Conservation (phyloP, 2,888 invertebrate species). For the Hecatera dysodea region DNA sequence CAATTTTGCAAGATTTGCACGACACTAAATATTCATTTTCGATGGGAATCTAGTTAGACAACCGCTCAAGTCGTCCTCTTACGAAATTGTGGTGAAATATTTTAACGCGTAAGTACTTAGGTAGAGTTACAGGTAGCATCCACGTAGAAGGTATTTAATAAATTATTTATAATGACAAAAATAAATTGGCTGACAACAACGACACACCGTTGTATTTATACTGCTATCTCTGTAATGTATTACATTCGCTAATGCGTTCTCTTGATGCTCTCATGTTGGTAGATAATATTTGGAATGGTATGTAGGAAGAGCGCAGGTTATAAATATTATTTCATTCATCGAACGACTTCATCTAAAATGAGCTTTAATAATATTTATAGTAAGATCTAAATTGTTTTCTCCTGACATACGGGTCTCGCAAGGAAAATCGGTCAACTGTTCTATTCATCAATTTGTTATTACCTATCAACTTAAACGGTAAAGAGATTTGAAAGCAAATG, state of each 20-base stretch:
- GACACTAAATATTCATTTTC: constrained; percentile 1
- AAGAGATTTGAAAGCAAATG: constrained; percentile 37
- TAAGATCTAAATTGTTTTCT: constrained; percentile 21
- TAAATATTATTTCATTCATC: constrained; percentile 46
- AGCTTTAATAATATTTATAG: constrained; percentile 10
- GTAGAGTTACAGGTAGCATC: neutral
- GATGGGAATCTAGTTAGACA: constrained; percentile 14
- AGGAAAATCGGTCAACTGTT: constrained; percentile 48
- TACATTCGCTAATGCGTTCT: constrained; percentile 56
- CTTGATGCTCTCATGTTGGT: constrained; percentile 37
- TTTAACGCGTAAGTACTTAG: neutral
- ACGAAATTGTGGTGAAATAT: constrained; percentile 15
- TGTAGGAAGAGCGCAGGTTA: constrained; percentile 37
- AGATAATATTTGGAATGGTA: constrained; percentile 46
- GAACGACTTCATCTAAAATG: constrained; percentile 29
- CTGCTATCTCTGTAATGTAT: constrained; percentile 40
- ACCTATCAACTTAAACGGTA: constrained; percentile 36
- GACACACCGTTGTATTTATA: constrained; percentile 34
- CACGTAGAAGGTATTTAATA: neutral
- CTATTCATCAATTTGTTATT: constrained; percentile 42
- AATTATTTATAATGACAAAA: constrained; percentile 18
- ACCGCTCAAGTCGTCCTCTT: neutral
- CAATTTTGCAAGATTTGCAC: constrained; percentile 16
- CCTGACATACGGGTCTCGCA: constrained; percentile 13
- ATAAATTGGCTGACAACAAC: constrained; percentile 38